Evolutionary conservation across 2,888 invertebrate species (phyloP), one percentile per base, ranked within the genome.

Genomic region (Cryptops parisi): DNA sequence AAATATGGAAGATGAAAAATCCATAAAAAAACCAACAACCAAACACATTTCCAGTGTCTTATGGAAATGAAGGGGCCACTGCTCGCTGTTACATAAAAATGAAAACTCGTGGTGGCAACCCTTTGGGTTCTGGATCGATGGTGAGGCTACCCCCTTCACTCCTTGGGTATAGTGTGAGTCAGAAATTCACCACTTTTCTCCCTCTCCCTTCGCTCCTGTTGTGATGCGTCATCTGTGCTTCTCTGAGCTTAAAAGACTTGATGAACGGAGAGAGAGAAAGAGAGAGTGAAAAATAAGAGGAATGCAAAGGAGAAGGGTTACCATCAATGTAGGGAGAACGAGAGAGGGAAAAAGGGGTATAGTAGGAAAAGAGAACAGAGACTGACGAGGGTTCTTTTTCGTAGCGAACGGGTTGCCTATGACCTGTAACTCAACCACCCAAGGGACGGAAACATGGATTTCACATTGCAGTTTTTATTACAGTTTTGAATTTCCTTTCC

Each of bases 31-130:
- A n/a, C n/a, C n/a, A n/a, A n/a, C n/a, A n/a, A n/a, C n/a, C n/a
- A n/a, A n/a, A n/a, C n/a, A n/a, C n/a, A n/a, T n/a, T n/a, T n/a
- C n/a, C n/a, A n/a, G n/a, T n/a, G n/a, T n/a, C n/a, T n/a, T n/a
- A n/a, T n/a, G n/a, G n/a, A n/a, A n/a, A n/a, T n/a, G n/a, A n/a
- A n/a, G n/a, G n/a, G n/a, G n/a, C n/a, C n/a, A n/a, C n/a, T n/a
- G n/a, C n/a, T n/a, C n/a, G n/a, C n/a, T n/a, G n/a, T n/a, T n/a
- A n/a, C n/a, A n/a, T n/a, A n/a, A n/a, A 23, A 27, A 46, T 46
- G 47, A 46, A 46, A 46, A 46, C 25, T 26, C 47, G 2, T 27
- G 47, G 24, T 26, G 47, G 27, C 27, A 27, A 46, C 21, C 19
- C 26, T 26, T 17, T 23, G 47, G 26, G 47, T 46, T 9, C 26